These are phyloP conservation scores for Lathronympha strigana DNA, from an alignment of 2,888 invertebrate species.

Conservation along the genomic window DNA sequence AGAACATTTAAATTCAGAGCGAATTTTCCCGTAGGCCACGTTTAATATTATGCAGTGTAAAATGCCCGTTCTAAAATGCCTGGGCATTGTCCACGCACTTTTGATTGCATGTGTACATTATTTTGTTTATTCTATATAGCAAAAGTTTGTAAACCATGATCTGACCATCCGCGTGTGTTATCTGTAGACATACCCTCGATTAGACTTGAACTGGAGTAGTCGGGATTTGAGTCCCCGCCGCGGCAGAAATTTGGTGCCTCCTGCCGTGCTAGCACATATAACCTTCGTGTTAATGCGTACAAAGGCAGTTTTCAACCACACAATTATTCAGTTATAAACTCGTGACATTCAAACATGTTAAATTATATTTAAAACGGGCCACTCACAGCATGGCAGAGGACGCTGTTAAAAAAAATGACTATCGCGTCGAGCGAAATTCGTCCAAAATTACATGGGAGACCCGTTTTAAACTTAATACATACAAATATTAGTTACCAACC, in stretches of 20 bases:
- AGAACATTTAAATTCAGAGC: conserved; percentile 17
- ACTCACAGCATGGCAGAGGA: too few relatives aligned
- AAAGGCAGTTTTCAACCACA: neutral
- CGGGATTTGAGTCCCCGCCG: conserved; percentile 95
- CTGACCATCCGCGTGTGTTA: conserved; percentile 68
- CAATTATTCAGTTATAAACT: conserved; percentile 2
- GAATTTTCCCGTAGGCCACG: conserved; percentile 15
- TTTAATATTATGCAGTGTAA: conserved; percentile 7
- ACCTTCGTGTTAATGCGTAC: conserved; percentile 53
- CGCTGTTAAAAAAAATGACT: too few relatives aligned
- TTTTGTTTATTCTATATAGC: too few relatives aligned
- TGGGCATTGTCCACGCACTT: too few relatives aligned
- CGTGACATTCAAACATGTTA: too few relatives aligned
- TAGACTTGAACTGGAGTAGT: conserved; percentile 94
- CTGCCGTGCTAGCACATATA: conserved; percentile 82
- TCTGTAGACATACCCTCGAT: conserved; percentile 90
- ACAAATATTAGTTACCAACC: too few relatives aligned
- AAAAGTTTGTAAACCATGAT: conserved; percentile 50
- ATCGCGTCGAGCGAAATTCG: too few relatives aligned
- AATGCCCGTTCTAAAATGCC: too few relatives aligned
- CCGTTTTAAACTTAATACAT: too few relatives aligned
- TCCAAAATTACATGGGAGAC: too few relatives aligned
- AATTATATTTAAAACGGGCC: too few relatives aligned
- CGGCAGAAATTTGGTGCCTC: conserved; percentile 94
- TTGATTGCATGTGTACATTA: too few relatives aligned